Conservation (phyloP, 2,888 invertebrate genomes). For the Unio pictorum region DNA sequence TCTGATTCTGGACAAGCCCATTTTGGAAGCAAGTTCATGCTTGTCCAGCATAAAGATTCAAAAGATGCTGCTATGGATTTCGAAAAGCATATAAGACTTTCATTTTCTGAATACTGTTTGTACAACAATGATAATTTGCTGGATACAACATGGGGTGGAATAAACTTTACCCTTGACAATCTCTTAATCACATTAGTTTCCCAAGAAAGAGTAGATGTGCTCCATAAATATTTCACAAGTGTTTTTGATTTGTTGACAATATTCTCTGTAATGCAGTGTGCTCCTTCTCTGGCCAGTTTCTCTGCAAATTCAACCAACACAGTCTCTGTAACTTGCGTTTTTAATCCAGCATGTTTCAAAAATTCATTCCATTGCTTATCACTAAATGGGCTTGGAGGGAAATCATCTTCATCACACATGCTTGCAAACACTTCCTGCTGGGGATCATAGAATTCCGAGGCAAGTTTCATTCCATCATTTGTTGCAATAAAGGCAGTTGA, state of each 20-base stretch:
- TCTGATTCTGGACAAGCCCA: not conserved
- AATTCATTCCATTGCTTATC: constrained; percentile 15
- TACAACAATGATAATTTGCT: not conserved
- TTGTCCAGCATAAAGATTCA: constrained; percentile 20
- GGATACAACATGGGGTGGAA: too few species aligned
- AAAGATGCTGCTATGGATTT: constrained; percentile 5
- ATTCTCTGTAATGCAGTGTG: not conserved
- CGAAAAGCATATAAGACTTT: constrained; percentile 7
- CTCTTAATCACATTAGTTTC: not conserved
- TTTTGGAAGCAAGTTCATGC: constrained; percentile 16
- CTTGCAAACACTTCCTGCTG: constrained; percentile 7
- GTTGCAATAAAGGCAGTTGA: constrained; percentile 10
- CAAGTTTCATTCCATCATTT: constrained; percentile 6
- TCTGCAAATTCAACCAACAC: constrained; percentile 27
- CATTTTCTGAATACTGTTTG: not conserved
- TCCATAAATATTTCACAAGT: constrained; percentile 14
- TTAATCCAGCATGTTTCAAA: constrained; percentile 21
- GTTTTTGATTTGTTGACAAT: constrained; percentile 9
- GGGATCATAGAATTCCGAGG: constrained; percentile 9
- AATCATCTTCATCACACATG: constrained; percentile 8
- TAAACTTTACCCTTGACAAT: constrained; percentile 1
- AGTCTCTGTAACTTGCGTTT: constrained; percentile 9
- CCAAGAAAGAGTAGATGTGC: not conserved
- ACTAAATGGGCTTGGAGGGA: constrained; percentile 18
- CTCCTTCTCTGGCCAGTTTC: constrained; percentile 9